Evolutionary conservation across 2,888 invertebrate species (phyloP).

Genomic region (Stenotaenia linearis): DNA sequence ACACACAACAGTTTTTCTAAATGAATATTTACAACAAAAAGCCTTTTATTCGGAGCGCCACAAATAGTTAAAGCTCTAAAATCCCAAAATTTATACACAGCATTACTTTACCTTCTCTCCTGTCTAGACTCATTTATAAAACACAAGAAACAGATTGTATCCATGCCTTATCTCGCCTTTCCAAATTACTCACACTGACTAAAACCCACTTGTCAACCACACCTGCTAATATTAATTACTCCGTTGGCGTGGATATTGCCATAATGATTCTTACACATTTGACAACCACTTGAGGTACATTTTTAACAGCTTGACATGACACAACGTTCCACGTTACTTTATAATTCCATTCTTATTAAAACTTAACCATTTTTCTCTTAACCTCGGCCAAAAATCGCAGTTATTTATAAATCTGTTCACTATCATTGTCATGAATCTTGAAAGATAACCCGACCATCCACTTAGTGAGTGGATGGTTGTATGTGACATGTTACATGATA

Average conservation of each 20-base stretch:
- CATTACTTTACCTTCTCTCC: background rate
- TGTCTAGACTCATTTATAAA: background rate
- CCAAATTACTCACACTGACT: background rate
- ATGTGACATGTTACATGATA: background rate
- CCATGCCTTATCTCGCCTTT: background rate
- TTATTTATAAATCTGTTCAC: too few relatives aligned
- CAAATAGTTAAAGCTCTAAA: too few relatives aligned
- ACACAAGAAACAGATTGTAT: background rate
- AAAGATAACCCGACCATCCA: background rate
- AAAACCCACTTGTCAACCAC: background rate
- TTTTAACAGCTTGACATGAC: background rate
- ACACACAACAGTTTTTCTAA: too few relatives aligned
- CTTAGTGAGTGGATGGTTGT: background rate
- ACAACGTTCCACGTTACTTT: background rate
- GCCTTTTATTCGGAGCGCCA: too few relatives aligned
- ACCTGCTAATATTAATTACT: conserved; percentile 14
- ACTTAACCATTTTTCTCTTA: background rate
- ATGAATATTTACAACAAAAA: too few relatives aligned
- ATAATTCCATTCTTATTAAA: background rate
- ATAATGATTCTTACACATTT: background rate
- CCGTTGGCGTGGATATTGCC: conserved; percentile 8
- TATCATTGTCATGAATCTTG: too few relatives aligned
- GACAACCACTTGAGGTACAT: background rate
- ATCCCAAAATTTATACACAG: background rate
- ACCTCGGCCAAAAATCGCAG: too few relatives aligned